A percentile compares a stretch with the other conserved stretches of the same genome.
phyloP scores from a whole-genome alignment of 2,113 vertebrate species.

The Mastomys natalensis region DNA sequence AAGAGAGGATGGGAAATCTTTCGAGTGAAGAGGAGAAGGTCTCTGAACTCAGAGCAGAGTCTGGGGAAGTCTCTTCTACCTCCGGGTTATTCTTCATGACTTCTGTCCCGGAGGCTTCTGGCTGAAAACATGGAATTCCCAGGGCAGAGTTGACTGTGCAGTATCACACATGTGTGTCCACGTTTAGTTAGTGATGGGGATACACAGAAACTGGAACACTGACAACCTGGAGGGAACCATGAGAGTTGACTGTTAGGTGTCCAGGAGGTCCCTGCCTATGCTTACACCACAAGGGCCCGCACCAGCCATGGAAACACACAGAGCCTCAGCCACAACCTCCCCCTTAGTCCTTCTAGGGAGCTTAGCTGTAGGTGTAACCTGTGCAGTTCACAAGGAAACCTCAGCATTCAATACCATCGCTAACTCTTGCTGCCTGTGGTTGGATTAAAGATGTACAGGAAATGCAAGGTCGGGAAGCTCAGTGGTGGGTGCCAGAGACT shows the following conservation, averaged over 20 bases:
- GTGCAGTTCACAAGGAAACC: neutral
- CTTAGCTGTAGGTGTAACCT: neutral
- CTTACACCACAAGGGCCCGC: neutral
- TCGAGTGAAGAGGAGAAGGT: too few species aligned
- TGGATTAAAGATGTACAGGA: neutral
- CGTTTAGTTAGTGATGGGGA: too few species aligned
- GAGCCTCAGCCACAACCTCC: neutral
- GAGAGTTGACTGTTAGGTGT: too few species aligned
- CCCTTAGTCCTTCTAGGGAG: neutral
- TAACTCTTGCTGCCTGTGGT: neutral
- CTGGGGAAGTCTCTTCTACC: neutral
- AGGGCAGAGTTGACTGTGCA: neutral
- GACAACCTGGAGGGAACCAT: too few species aligned
- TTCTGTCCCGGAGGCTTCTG: too few species aligned
- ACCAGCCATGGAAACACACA: neutral
- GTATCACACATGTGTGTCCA: rapidly evolving
- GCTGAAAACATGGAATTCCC: neutral
- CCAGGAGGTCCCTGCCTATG: neutral
- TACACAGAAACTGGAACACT: neutral
- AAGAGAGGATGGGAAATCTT: too few species aligned
- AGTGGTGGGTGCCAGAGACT: rapidly evolving
- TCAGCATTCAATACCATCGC: neutral
- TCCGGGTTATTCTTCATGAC: neutral
- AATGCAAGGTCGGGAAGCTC: too few species aligned
- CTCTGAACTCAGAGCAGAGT: neutral